phyloP scores from a whole-genome alignment of 2,888 invertebrate genomes.

The Drosophila mercatorum region DNA sequence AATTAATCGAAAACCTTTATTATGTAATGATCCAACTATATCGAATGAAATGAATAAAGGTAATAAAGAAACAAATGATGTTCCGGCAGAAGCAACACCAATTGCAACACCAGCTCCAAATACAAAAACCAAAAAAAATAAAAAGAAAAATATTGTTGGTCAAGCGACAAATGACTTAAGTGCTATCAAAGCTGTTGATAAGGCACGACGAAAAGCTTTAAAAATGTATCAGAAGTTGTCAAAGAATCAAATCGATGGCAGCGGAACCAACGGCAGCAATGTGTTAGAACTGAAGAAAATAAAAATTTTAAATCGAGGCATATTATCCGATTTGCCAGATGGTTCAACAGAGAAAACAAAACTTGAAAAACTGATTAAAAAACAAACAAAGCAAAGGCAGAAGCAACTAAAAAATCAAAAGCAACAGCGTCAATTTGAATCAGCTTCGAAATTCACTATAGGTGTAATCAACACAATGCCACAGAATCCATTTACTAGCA shows the following conservation, averaged over 20 bases:
- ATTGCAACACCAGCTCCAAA: background rate
- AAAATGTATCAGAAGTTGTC: conserved; percentile 78
- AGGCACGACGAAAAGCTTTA: conserved; percentile 74
- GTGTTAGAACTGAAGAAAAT: conserved; percentile 44
- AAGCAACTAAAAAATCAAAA: conserved; percentile 61
- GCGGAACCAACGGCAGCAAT: conserved; percentile 1
- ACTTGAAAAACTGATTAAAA: conserved; percentile 73
- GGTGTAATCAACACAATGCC: background rate
- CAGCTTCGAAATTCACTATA: conserved; percentile 5
- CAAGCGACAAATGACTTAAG: background rate
- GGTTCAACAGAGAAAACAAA: conserved; percentile 58
- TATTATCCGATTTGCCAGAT: conserved; percentile 28
- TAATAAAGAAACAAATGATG: background rate
- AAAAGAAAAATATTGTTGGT: conserved; percentile 55
- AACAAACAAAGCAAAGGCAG: conserved; percentile 75
- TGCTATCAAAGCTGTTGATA: conserved; percentile 61
- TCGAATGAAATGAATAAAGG: background rate
- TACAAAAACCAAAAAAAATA: conserved; percentile 66
- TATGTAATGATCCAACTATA: background rate
- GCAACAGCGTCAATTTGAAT: conserved; percentile 10
- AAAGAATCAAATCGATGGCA: conserved; percentile 34
- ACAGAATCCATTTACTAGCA: background rate
- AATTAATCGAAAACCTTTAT: background rate
- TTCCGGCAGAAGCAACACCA: background rate
- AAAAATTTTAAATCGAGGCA: conserved; percentile 44